A percentile compares a stretch with the other conserved stretches of the same genome.
Evolutionary conservation across 2,113 vertebrate species (phyloP).

Genomic region (Gymnarchus niloticus): DNA sequence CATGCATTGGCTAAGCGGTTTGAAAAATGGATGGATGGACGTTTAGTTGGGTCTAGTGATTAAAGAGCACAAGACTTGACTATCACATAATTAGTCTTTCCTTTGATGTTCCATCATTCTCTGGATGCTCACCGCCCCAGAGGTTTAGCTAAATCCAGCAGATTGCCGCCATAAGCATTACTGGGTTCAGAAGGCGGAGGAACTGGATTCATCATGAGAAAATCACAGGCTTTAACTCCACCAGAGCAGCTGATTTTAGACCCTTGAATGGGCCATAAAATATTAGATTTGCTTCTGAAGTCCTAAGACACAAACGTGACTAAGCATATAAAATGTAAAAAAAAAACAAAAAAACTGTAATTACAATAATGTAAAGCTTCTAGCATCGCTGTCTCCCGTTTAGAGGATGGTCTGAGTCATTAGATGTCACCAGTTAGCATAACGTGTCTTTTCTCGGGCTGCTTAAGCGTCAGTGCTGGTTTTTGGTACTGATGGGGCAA

Average conservation of each 20-base stretch:
- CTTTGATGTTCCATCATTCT: not conserved
- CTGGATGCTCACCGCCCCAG: not conserved
- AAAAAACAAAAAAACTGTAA: too few relatives aligned
- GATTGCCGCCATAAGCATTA: not conserved
- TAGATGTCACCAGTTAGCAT: not conserved
- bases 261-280: not conserved
- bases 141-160: not conserved
- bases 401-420: not conserved
- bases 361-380: not conserved
- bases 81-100: not conserved
- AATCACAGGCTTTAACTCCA: not conserved
- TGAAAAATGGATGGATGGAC: too few relatives aligned
- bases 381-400: not conserved
- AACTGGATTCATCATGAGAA: not conserved
- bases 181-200: not conserved
- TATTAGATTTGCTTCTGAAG: not conserved
- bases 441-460: not conserved
- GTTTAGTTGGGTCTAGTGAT: too few relatives aligned
- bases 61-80: not conserved
- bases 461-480: not conserved
- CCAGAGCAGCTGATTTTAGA: not conserved
- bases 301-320: not conserved
- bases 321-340: not conserved
- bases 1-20: too few relatives aligned
- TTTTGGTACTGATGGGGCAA: not conserved